Evolutionary conservation across 2,888 invertebrate genomes (phyloP), one percentile per base, ranked within the genome.

Genomic region (Aphrophora alni): DNA sequence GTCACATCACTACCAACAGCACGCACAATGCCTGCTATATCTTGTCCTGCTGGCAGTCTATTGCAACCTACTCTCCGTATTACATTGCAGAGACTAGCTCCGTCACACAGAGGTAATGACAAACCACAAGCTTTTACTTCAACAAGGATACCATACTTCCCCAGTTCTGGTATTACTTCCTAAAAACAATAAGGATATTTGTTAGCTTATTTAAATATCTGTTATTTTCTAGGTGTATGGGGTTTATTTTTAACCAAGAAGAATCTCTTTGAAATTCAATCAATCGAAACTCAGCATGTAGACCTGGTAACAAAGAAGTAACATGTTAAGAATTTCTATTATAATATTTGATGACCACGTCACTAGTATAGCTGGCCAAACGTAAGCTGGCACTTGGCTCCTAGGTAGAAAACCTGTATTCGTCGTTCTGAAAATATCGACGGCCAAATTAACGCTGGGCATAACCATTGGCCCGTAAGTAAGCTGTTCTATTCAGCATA

Each of bases 91-190:
- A 85, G 26, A 8, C 81, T 80, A n/a, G 68, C 70, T 5, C 78
- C 78, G 33, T 83, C 82, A 77, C 80, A 77, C n/a, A 80, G 59
- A 68, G 81, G 81, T 14, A 74, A 72, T 38, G 83, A 81, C 12
- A 89, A 83, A 24, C 87, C 87, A 86, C 89, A 89, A 8, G 89
- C 88, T 84, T 88, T 88, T 3, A 89, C 87, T 84, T 88, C 86
- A 68, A 89, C 86, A 21, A 88, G 83, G 33, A 89, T 86, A 75
- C 87, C 86, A 83, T 88, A 81, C 28, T 81, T 81, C 21, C 82
- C 83, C 8, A 84, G 71, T 2, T 82, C 82, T 28, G 83, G 84
- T 10, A 84, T 69, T 68, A 81, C 80, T 21, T 83, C 82, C 84
- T 84, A 75, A 14, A 76, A 83, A 59, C 1, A 27, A 78, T 8